These are phyloP conservation scores for Nipponia nippon DNA, from an alignment of 2,113 vertebrate genomes.

Conservation along the genomic window DNA sequence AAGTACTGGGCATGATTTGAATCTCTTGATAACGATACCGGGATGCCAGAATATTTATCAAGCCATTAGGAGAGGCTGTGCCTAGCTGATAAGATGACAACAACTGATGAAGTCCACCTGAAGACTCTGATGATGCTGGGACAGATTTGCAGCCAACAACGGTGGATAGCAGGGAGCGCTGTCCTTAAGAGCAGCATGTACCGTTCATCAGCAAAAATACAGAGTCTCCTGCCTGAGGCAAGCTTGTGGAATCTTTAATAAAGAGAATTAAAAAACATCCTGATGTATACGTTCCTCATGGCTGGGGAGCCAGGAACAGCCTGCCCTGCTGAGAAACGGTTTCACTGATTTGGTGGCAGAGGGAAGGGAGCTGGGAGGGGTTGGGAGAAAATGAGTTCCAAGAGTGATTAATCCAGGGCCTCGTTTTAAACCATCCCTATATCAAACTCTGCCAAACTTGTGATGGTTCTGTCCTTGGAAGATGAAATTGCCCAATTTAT, in stretches of 20 bases:
- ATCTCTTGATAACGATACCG: slow-evolving; percentile 71
- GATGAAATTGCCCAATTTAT: slow-evolving; percentile 11
- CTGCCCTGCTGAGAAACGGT: not conserved
- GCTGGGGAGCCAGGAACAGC: not conserved
- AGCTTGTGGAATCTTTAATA: slow-evolving; percentile 46
- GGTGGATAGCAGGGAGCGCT: not conserved
- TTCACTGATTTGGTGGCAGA: slow-evolving; percentile 11
- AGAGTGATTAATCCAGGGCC: slow-evolving; percentile 4
- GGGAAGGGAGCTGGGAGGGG: not conserved
- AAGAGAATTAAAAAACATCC: slow-evolving; percentile 7
- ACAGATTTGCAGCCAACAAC: slow-evolving; percentile 53
- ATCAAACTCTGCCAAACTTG: not conserved
- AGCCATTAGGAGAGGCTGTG: slow-evolving; percentile 73
- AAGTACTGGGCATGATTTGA: slow-evolving; percentile 73
- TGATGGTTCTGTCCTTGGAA: slow-evolving; percentile 1
- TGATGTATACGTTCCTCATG: not conserved
- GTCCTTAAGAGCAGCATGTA: slow-evolving; percentile 32
- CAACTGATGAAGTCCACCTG: slow-evolving; percentile 72
- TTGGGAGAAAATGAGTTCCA: not conserved
- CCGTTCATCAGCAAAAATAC: slow-evolving; percentile 59
- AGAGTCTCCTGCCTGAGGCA: slow-evolving; percentile 29
- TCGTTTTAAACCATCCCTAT: not conserved
- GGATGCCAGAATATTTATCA: slow-evolving; percentile 77
- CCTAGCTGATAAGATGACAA: slow-evolving; percentile 77
- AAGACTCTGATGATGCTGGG: slow-evolving; percentile 55